Base-by-base conservation (phyloP, 2,113 vertebrate species). In the Heteronetta atricapilla region DNA sequence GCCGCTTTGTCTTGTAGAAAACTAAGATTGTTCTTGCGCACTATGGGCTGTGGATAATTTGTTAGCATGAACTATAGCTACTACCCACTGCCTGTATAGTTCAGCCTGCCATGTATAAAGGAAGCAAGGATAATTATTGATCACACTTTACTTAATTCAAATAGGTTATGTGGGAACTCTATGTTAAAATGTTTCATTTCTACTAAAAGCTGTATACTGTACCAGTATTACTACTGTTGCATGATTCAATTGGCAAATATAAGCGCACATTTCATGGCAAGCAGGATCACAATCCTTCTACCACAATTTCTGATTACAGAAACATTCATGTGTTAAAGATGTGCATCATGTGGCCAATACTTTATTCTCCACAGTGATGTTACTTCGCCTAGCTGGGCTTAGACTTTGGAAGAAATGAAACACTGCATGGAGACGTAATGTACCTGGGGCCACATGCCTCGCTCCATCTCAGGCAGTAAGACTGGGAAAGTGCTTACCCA, bases 81-180 rank as follows among this genome's bases (percentile, higher is more conserved):
- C 5, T 52, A 81, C 56, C 83, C 55, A 69, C 55, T 62, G 44
- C 79, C 92, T 76, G 78, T 91, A 86, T 88, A 96, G 94, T 91
- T 98, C 88, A 97, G 77, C 34, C 66, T 88, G 69, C 64, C 69
- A 77, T 78, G 59, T 33, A 36, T 59, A 95, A 82, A 94, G 87
- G 88, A 95, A 87, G 63, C 63, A 90, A 96, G 82, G 96, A 75
- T 89, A 96, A 82, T 89, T 91, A 90, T 88, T 72, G 77, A 82
- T 90, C 88, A 90, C 11, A 67, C 42, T 95, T 97, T 26, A 88
- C 78, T 95, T 88, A 95, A 94, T 33, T 20, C 56, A 81, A 58
- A 62, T n/a, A 77, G n/a, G 33, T 5, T 14, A 23, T 40, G 69
- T 73, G 81, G 58, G 89, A 88, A 80, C 81, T 60, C 80, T 67